Conservation (phyloP, 2,888 invertebrate species). For the Ophion slaviceki region DNA sequence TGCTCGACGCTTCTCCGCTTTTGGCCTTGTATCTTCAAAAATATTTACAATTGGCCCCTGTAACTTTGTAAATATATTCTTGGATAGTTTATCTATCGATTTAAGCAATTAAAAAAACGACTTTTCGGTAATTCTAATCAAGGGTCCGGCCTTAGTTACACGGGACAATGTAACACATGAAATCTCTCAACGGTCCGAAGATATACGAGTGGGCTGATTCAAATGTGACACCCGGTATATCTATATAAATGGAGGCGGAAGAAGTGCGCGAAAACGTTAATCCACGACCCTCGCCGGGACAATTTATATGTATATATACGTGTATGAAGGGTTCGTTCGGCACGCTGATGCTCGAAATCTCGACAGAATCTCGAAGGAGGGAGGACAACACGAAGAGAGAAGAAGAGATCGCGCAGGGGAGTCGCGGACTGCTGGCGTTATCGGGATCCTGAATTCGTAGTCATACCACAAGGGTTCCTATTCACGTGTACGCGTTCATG, state of each 20-base stretch:
- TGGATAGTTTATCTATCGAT: too few relatives aligned
- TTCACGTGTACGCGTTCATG: background rate
- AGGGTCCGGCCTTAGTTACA: too few relatives aligned
- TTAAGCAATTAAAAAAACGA: too few relatives aligned
- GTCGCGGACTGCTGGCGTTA: constrained; percentile 63
- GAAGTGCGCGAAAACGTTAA: constrained; percentile 4
- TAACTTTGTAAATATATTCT: too few relatives aligned
- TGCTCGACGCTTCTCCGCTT: too few relatives aligned
- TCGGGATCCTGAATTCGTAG: background rate
- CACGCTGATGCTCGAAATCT: constrained; percentile 45
- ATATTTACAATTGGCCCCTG: too few relatives aligned
- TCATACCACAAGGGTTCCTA: background rate
- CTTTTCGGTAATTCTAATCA: too few relatives aligned
- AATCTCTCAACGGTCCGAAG: too few relatives aligned
- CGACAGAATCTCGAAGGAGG: constrained; percentile 17
- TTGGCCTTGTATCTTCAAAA: too few relatives aligned
- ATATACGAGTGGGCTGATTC: background rate
- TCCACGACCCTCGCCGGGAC: constrained; percentile 21
- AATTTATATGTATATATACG: background rate
- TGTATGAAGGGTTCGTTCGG: constrained; percentile 30
- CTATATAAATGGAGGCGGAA: background rate
- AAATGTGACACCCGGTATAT: background rate
- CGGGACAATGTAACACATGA: too few relatives aligned
- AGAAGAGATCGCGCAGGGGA: constrained; percentile 48
- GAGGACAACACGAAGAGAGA: constrained; percentile 76